Percentiles rank a stretch among this genome's conserved stretches.
phyloP scores from a whole-genome alignment of 1,140 invertebrate genomes.

The Dendroctonus valens region DNA sequence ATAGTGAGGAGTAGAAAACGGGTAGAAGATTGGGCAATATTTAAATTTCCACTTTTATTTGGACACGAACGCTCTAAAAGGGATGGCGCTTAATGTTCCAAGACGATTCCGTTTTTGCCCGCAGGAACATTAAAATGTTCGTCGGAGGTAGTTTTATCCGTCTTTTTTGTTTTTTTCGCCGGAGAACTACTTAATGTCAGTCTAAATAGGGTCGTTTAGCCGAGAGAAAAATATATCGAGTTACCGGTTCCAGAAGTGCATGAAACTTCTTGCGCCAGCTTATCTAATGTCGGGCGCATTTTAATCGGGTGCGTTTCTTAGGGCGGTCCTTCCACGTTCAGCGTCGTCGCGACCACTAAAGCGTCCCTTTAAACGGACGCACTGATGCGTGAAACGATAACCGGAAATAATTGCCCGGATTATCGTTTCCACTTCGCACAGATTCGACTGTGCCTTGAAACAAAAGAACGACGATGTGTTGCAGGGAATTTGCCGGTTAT shows the following conservation, averaged over 20 bases:
- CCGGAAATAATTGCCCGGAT: conserved; percentile 28
- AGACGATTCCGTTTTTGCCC: conserved; percentile 3
- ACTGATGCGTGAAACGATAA: conserved; percentile 28
- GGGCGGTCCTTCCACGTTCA: background rate
- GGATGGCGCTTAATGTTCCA: background rate
- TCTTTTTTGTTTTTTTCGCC: conserved; percentile 2
- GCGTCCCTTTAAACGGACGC: conserved; percentile 6
- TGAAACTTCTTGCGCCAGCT: conserved; percentile 7
- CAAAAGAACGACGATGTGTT: conserved; percentile 17
- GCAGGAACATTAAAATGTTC: conserved; percentile 11
- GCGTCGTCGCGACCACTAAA: background rate
- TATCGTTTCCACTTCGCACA: conserved; percentile 25
- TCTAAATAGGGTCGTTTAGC: conserved; percentile 18
- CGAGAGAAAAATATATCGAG: conserved; percentile 12
- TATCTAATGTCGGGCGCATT: conserved; percentile 10
- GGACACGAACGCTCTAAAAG: too few relatives aligned
- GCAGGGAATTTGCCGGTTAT: background rate
- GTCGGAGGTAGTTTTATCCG: conserved; percentile 2
- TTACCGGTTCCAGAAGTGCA: conserved; percentile 14
- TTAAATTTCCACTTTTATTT: too few relatives aligned
- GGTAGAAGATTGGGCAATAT: too few relatives aligned
- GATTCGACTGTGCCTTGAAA: conserved; percentile 22
- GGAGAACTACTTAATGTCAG: conserved; percentile 17
- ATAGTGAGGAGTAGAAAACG: too few relatives aligned
- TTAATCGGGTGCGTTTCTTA: conserved; percentile 1